Percentiles rank a stretch among this genome's conserved stretches.
These are phyloP conservation scores for Conus betulinus DNA, from an alignment of 1,140 invertebrate genomes.

Conservation along the genomic window DNA sequence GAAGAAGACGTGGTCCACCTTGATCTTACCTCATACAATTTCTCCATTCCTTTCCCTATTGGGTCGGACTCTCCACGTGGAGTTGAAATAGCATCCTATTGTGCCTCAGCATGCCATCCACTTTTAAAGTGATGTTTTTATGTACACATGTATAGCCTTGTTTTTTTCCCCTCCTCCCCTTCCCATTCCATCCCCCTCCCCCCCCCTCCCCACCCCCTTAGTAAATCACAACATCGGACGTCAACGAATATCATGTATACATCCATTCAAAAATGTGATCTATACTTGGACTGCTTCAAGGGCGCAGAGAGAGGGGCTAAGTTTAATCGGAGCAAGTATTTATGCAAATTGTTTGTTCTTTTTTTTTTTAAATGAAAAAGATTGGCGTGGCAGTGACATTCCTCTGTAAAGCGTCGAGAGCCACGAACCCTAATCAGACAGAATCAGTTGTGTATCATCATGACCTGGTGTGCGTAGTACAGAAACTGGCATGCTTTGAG, in stretches of 20 bases:
- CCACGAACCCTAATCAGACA: background rate
- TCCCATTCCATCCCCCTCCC: too few relatives aligned
- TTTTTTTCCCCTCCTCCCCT: background rate
- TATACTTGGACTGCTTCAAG: background rate
- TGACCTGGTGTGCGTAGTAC: constrained; percentile 18
- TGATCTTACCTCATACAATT: background rate
- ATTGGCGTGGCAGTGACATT: background rate
- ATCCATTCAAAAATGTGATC: background rate
- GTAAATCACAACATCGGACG: background rate
- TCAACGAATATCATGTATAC: constrained; percentile 12
- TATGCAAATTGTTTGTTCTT: background rate
- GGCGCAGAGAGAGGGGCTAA: background rate
- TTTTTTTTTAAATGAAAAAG: too few relatives aligned
- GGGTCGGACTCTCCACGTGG: background rate
- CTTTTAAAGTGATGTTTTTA: background rate
- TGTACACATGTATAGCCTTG: background rate
- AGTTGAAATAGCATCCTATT: constrained; percentile 3
- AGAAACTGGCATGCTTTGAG: background rate
- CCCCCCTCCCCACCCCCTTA: too few relatives aligned
- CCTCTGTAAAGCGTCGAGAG: background rate
- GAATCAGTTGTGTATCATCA: constrained; percentile 42
- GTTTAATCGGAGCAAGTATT: background rate
- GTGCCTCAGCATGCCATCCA: background rate
- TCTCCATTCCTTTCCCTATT: background rate
- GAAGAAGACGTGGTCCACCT: background rate